Evolutionary conservation across 1,140 invertebrate species (phyloP).

Genomic region (Stenopsyche tienmushanensis): DNA sequence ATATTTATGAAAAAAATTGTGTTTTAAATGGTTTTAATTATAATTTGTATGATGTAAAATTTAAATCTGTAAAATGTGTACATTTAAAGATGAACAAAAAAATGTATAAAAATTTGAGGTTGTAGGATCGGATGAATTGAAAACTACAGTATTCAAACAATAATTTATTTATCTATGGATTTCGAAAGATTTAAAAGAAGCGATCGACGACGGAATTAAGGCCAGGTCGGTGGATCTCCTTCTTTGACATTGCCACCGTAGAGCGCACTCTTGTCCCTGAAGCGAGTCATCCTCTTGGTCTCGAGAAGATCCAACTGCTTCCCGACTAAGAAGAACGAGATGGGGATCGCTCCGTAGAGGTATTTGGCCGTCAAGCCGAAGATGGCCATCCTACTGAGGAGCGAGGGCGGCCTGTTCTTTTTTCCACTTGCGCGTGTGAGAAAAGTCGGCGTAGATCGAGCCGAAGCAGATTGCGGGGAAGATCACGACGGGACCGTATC

Average conservation of each 20-base stretch:
- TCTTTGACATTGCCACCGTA: conserved; percentile 66
- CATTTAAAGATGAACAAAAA: no score
- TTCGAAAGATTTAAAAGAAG: neutral
- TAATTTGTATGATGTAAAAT: no score
- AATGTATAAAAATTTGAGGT: no score
- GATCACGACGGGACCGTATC: conserved; percentile 62
- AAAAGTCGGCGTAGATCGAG: conserved; percentile 68
- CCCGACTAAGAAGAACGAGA: conserved; percentile 61
- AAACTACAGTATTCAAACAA: neutral
- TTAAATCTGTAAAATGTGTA: no score
- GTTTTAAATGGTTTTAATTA: no score
- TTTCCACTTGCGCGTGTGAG: conserved; percentile 71
- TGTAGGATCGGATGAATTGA: neutral
- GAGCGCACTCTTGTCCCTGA: conserved; percentile 74
- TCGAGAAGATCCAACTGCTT: conserved; percentile 66
- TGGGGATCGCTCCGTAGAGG: conserved; percentile 53
- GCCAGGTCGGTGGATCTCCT: conserved; percentile 72
- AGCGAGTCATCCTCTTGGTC: conserved; percentile 66
- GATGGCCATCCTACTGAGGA: conserved; percentile 50
- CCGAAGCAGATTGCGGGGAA: conserved; percentile 61
- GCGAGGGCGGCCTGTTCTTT: no score
- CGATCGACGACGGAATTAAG: conserved; percentile 47
- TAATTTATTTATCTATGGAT: neutral
- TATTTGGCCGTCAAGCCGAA: conserved; percentile 56
- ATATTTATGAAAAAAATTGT: no score